Evolutionary conservation across 2,888 invertebrate species (phyloP), one percentile per base, ranked within the genome.

Genomic region (Alentia gelatinosa): DNA sequence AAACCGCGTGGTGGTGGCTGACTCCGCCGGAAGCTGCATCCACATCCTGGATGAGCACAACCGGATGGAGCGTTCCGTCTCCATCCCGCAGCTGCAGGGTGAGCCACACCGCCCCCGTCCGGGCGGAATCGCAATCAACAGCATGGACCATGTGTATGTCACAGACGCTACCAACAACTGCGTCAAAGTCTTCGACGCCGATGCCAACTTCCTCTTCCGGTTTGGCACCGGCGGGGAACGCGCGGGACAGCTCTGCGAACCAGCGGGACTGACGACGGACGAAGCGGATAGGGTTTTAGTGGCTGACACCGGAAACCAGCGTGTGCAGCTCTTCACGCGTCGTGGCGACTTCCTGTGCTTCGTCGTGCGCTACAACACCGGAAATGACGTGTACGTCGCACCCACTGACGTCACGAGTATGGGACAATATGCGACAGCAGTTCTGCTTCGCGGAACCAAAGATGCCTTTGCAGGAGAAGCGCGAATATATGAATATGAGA

Each of bases 231-330:
- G 96, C 92, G 97, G 97, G 30, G 96, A 96, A 92, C 96, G 96
- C 0, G 96, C 96, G 91, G 97, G 97, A 5, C 96, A 96, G 94
- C 96, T 97, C 92, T 96, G 96, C 93, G 96, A 96, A n/a, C 97
- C 97, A 0, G 97, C 97, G 33, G 97, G 97, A 9, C 95, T 97
- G 9, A 96, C 96, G 63, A 96, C 96, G 15, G 97, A 97, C 92
- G 94, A 94, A 37, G 95, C 96, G 91, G 96, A 96, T 89, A 96
- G 96, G 92, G 96, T 97, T 79, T 94, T 97, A n/a, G 97, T 97
- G 4, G 96, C 96, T 40, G 97, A 97, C 92, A 96, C 96, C 96
- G 97, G 97, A 84, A 97, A 97, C 93, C 96, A 96, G 84, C 94
- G 97, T 92, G 96, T 97, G 91, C 97, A 97, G 96, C 86, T 92